phyloP scores from a whole-genome alignment of 1,140 invertebrate genomes.

The Andricus grossulariae region DNA sequence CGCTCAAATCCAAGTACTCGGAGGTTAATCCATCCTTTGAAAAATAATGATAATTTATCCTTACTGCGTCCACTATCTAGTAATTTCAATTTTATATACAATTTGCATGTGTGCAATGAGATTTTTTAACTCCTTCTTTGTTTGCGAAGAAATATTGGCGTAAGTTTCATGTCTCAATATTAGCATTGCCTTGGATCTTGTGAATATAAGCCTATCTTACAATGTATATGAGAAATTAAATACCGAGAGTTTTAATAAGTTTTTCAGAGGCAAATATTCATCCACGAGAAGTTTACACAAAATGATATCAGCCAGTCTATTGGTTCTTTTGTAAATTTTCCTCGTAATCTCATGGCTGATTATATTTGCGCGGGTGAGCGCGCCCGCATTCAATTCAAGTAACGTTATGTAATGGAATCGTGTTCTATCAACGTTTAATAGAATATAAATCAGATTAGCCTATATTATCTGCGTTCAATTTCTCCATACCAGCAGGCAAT shows the following conservation, averaged over 20 bases:
- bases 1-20: too few relatives aligned
- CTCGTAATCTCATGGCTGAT: slow-evolving; percentile 57
- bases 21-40: too few relatives aligned
- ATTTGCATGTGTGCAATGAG: background rate
- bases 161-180: slow-evolving; percentile 1
- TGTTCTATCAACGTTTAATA: slow-evolving; percentile 61
- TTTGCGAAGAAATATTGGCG: background rate
- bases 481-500: too few relatives aligned
- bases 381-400: slow-evolving; percentile 55
- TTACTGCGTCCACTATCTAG: background rate
- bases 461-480: slow-evolving; percentile 49
- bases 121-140: background rate
- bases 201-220: background rate
- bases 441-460: slow-evolving; percentile 61
- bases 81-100: background rate
- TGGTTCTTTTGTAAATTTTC: slow-evolving; percentile 42
- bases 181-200: background rate
- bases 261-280: slow-evolving; percentile 14
- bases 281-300: background rate
- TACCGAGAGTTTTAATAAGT: slow-evolving; percentile 14
- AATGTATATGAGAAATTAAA: background rate
- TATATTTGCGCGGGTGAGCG: slow-evolving; percentile 59
- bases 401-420: slow-evolving; percentile 60
- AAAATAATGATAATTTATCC: too few relatives aligned
- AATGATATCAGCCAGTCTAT: slow-evolving; percentile 3